Base-by-base conservation (phyloP, 2,797 vertebrate genomes). In the Onychomys arenicola region DNA sequence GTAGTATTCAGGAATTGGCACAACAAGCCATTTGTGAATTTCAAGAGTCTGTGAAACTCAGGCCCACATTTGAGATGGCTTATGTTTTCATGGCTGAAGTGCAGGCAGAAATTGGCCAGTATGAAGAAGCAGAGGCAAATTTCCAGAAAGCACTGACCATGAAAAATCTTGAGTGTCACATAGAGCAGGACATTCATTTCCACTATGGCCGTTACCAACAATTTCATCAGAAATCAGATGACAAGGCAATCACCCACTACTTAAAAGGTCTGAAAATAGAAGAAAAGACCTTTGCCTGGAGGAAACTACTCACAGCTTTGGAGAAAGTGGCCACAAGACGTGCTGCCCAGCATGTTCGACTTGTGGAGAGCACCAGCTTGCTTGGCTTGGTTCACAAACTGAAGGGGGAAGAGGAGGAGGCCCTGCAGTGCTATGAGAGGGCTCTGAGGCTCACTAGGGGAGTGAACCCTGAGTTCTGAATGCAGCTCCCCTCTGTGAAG, bases 391-490 rank as follows among this genome's bases (percentile, higher is more conserved):
- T 98, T 87, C 92, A 98, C 95, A 97, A 97, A 2, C 96, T 98
- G 52, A 91, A 85, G 21, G 97, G 93, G 27, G 65, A 98, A 46
- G 98, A 90, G 91, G 8, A 0, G 0, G 1, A 98, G 71, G 98
- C 98, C 37, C 94, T 98, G 55, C 27, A 97, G 49, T 98, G 85
- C 59, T 99, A 98, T 91, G 90, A 98, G 97, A 91, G 92, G 97
- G 98, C 99, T 27, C 25, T 98, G 81, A 81, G 87, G 46, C 57
- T 96, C 88, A 93, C 96, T 90, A 95, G 82, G 6, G 25, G 83
- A 8, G 52, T 93, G 8, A 90, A 94, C 32, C 19, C 67, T 69
- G 6, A 13, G 12, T 71, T 94, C 25, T 96, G 12, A 90, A 61
- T 6, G 67, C 12, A 87, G 27, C 19, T 65, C 75, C 63, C 6